Base-by-base conservation (phyloP, 2,888 invertebrate species). In the Pilophorus perplexus region DNA sequence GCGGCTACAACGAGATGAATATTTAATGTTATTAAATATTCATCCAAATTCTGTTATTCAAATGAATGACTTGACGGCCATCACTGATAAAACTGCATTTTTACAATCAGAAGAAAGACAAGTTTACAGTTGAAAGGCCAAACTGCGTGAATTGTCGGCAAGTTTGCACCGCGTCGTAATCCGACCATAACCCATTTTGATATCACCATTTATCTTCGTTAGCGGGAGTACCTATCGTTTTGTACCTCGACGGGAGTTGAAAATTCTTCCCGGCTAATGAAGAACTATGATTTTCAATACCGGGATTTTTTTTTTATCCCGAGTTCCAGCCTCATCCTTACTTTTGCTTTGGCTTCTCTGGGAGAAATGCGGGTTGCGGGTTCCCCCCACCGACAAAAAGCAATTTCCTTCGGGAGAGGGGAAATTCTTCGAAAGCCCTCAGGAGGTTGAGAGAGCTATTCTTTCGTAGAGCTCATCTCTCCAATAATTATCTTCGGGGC, bases 251-350 rank as follows among this genome's bases (percentile, higher is more conserved):
- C 37, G 20, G 37, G 18, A 22, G 20, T 37, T n/a, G 18, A 33
- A 55, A 55, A 38, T 38, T 55, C 55, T 55, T 55, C 55, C 55
- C 55, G 22, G 37, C 55, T 55, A 55, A 55, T 55, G 55, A 55
- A 38, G 55, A 55, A 33, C 55, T 37, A 38, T 22, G 37, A 55
- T 55, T 55, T 55, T 55, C 38, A 55, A 55, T 55, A 55, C 55
- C 22, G 12, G 55, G 33, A 28, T 28, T 55, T 55, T 55, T 33
- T 55, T 20, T 37, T 20, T 18, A 20, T 20, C 27, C 28, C 27
- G 3, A 8, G n/a, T 10, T 16, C 28, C 54, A 18, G 8, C 18
- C 22, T 22, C 20, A n/a, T 20, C n/a, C n/a, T 55, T 33, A 16
- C 22, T 38, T 55, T 37, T 37, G 22, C 22, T 38, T n/a, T n/a